A percentile compares a stretch with the other conserved stretches of the same genome.
These are phyloP conservation scores for Diarsia brunnea DNA, from an alignment of 2,888 invertebrate genomes.

Conservation along the genomic window DNA sequence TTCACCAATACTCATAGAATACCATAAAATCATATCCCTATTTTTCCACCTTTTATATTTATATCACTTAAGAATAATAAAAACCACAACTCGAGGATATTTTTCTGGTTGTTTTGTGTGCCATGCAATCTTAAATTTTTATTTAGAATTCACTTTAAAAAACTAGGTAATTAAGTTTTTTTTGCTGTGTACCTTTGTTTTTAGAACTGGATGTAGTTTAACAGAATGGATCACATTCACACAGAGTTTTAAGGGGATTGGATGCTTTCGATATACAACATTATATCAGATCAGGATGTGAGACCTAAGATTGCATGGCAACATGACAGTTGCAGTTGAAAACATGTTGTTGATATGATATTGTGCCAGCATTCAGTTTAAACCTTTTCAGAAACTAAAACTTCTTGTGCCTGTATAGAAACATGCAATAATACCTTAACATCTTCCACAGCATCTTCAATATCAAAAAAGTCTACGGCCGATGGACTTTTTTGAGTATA, in stretches of 20 bases:
- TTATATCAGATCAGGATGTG: background rate
- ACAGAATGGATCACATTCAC: background rate
- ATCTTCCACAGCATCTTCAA: constrained; percentile 97
- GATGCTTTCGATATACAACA: too few species aligned
- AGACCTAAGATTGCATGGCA: background rate
- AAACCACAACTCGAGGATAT: background rate
- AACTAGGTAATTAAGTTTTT: background rate
- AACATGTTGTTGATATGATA: background rate
- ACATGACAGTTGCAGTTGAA: background rate
- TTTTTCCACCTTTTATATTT: background rate
- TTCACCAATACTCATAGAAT: background rate
- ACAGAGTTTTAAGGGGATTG: background rate
- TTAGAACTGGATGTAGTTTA: background rate
- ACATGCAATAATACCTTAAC: constrained; percentile 81
- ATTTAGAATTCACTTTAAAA: background rate
- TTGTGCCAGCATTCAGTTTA: background rate
- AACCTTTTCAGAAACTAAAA: constrained; percentile 20
- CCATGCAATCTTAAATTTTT: background rate
- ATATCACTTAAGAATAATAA: background rate
- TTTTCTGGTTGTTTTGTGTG: background rate
- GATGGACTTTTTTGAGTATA: constrained; percentile 89
- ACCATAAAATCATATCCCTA: background rate
- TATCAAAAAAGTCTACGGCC: constrained; percentile 98
- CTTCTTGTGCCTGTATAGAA: constrained; percentile 19
- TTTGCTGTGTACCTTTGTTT: background rate